Percentiles rank a stretch among this genome's conserved stretches.
phyloP scores from a whole-genome alignment of 2,797 vertebrate genomes.

The Acipenser transmontanus region DNA sequence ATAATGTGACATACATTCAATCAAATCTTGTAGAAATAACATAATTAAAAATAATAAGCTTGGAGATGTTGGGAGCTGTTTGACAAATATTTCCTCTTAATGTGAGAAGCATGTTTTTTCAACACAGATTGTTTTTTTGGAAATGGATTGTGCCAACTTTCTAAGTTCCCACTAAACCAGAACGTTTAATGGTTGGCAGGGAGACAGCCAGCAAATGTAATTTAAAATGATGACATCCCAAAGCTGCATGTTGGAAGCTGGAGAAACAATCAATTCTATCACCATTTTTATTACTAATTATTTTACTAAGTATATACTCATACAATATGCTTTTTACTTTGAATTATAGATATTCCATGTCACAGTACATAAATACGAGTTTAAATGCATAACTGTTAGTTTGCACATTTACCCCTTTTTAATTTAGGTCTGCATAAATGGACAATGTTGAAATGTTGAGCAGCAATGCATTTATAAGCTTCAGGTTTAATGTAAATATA shows the following conservation, averaged over 20 bases:
- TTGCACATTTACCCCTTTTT: too few species aligned
- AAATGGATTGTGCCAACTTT: not conserved
- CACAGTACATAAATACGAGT: too few species aligned
- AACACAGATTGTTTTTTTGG: not conserved
- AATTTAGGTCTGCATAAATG: too few species aligned
- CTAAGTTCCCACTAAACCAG: too few species aligned
- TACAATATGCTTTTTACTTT: too few species aligned
- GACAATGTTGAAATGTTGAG: too few species aligned
- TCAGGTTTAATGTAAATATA: too few species aligned
- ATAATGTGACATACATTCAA: conserved; percentile 1
- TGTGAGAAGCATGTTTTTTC: conserved; percentile 1
- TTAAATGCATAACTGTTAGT: too few species aligned
- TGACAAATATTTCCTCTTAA: conserved; percentile 4
- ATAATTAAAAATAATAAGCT: conserved; percentile 16
- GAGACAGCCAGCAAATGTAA: not conserved
- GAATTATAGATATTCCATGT: too few species aligned
- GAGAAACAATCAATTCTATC: conserved; percentile 31
- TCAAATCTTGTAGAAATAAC: conserved; percentile 4
- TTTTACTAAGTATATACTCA: too few species aligned
- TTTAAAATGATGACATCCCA: not conserved
- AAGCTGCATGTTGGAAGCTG: conserved; percentile 8
- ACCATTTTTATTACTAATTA: conserved; percentile 32
- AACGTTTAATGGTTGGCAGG: not conserved
- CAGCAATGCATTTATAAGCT: too few species aligned
- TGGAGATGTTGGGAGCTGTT: not conserved